Percentiles rank a stretch among this genome's conserved stretches.
Evolutionary conservation across 30 jellyfish, hydroid and myxozoan genomes (phyloP).

Genomic region (Mastigias papua): DNA sequence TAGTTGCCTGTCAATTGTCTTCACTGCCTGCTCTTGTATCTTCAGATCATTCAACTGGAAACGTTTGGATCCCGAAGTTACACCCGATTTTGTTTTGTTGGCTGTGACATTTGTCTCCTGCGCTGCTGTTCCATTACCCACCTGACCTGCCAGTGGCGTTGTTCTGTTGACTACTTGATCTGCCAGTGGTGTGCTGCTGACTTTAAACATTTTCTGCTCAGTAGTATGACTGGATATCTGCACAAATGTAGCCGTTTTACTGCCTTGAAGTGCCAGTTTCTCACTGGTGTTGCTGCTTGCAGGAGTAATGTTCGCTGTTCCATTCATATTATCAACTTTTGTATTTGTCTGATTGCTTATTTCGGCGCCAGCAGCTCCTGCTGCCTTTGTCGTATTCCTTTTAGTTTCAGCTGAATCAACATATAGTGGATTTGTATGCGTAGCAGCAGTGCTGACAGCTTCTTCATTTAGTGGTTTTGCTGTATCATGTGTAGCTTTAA

Average conservation of each 20-base stretch:
- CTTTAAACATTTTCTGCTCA: constrained; percentile 1
- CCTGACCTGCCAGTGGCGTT: not conserved
- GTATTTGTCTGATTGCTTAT: not conserved
- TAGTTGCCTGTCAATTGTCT: constrained; percentile 58
- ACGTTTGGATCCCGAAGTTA: constrained; percentile 21
- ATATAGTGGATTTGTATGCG: not conserved
- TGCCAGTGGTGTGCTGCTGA: constrained; percentile 1
- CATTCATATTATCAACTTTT: not conserved
- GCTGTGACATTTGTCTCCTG: not conserved
- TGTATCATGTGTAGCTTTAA: not conserved
- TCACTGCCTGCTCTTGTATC: constrained; percentile 47
- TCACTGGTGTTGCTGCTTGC: not conserved
- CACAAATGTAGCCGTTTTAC: not conserved
- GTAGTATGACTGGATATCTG: constrained; percentile 23
- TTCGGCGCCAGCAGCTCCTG: not conserved
- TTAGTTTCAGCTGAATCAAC: not conserved
- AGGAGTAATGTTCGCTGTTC: not conserved
- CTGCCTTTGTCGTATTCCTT: not conserved
- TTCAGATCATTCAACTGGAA: constrained; percentile 29
- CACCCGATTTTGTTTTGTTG: not conserved
- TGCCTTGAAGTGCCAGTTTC: not conserved
- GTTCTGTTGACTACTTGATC: not conserved
- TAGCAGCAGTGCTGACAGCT: not conserved
- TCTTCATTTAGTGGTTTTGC: not conserved
- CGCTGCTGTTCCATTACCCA: constrained; percentile 12